phyloP scores from a whole-genome alignment of 2,113 vertebrate species.

The Rhodinocichla rosea region DNA sequence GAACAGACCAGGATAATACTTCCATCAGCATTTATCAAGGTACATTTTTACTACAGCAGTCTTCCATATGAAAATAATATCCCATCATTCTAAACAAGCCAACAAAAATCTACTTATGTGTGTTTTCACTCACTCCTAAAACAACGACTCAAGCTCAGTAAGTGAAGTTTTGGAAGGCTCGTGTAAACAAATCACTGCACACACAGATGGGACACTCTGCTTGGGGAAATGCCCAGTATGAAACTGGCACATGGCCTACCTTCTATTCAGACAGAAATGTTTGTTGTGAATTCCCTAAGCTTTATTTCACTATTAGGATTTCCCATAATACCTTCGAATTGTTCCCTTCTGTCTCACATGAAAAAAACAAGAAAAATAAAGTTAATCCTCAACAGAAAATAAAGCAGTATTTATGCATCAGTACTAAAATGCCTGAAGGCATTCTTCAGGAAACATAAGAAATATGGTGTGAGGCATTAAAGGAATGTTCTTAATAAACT shows the following conservation, averaged over 20 bases:
- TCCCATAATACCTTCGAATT: conserved; percentile 28
- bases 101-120: neutral
- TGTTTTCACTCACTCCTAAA: neutral
- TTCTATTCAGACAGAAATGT: conserved; percentile 28
- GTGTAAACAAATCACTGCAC: neutral
- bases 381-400: conserved; percentile 41
- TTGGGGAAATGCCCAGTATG: conserved; percentile 31
- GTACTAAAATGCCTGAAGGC: neutral
- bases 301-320: conserved; percentile 47
- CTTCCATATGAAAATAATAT: neutral
- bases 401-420: neutral
- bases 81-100: neutral
- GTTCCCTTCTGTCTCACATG: neutral
- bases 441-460: neutral
- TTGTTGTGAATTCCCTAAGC: conserved; percentile 41
- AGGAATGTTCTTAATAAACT: neutral
- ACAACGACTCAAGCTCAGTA: neutral
- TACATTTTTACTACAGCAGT: neutral
- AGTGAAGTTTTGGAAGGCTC: neutral
- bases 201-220: neutral
- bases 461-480: neutral
- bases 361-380: conserved; percentile 20
- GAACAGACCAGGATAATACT: neutral
- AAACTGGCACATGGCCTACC: neutral
- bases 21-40: neutral